Evolutionary conservation across 2,113 vertebrate species (phyloP), one percentile per base, ranked within the genome.

Genomic region (Vulpes ferrilata): DNA sequence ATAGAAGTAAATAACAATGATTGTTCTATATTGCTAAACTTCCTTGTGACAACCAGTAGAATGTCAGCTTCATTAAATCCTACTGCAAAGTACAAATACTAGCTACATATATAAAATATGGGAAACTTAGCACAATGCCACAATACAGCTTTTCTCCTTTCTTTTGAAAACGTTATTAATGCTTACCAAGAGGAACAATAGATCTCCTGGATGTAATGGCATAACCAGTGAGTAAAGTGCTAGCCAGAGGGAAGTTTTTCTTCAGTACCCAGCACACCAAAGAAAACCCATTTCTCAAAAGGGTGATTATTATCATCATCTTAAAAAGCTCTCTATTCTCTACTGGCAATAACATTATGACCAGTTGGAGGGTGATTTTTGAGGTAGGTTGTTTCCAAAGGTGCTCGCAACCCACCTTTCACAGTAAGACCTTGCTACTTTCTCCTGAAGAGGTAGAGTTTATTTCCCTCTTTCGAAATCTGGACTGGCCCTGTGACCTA

Each of bases 41-140:
- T 51, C 32, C 69, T 23, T 81, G 53, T 94, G 55, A 74, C 88
- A 90, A 90, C 88, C 5, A 43, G 10, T 23, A 53, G 6, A 83
- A 88, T 27, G 11, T 30, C 62, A 80, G n/a, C 35, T 69, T 88
- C 59, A 59, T 82, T 65, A 69, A 88, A n/a, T 95, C 23, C 67
- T 92, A 48, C 25, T 80, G 35, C 60, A 85, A 93, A 95, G 60
- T 71, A 93, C 55, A 95, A 96, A 85, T 32, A 48, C 55, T 53
- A 81, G 30, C 71, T 78, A 88, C 4, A 17, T 25, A 35, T 30
- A 30, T 53, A n/a, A 92, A 94, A 94, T 86, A 85, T 27, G n/a
- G 74, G 60, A 62, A 87, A 87, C 2, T 78, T 48, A 60, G 32
- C 4, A 25, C 1, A 2, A 74, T 59, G 65, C 22, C 5, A 62